Evolutionary conservation across 2,113 vertebrate species (phyloP), one percentile per base, ranked within the genome.

Genomic region (Hypomesus transpacificus): DNA sequence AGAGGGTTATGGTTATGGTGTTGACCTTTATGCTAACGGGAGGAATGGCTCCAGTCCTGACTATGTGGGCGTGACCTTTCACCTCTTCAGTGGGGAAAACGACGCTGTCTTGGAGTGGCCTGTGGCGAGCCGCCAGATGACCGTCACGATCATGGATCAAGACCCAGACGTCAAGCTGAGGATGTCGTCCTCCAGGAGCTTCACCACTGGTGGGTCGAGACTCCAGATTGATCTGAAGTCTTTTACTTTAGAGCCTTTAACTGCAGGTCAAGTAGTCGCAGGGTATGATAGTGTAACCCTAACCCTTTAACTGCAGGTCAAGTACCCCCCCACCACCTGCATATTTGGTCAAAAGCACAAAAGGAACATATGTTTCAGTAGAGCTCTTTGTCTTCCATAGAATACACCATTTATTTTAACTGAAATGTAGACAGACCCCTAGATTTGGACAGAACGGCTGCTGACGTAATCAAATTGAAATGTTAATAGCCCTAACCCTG

Each of bases 41-140:
- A 70, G 1, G 50, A 4, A 58, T 0, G 70, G 3, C 1, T 4
- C 0, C 0, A 69, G 69, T n/a, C 1, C 57, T 17, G 79, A 82
- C 59, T 93, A 92, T 24, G 2, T 84, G 3, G 85, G 90, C 0
- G 1, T 97, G 3, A n/a, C 72, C n/a, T 90, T 98, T 68, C 93
- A 97, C 73, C 74, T 97, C 75, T 94, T 88, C 87, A 95, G 94
- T 28, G 93, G 94, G 1, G 93, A 95, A 73, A 93, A 97, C 0
- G 95, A 97, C 2, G 92, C 68, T 2, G 88, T 93, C 14, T 70
- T 97, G 78, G 87, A 97, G 66, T 98, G 96, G 96, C 96, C 96
- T 0, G 94, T 82, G 16, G 54, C 85, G 73, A 93, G 96, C 84
- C 90, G 93, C 39, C 96, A 96, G 74, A 90, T 9, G 0, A 77